Evolutionary conservation across 2,888 invertebrate genomes (phyloP).

Genomic region (Habrosyne pyritoides): DNA sequence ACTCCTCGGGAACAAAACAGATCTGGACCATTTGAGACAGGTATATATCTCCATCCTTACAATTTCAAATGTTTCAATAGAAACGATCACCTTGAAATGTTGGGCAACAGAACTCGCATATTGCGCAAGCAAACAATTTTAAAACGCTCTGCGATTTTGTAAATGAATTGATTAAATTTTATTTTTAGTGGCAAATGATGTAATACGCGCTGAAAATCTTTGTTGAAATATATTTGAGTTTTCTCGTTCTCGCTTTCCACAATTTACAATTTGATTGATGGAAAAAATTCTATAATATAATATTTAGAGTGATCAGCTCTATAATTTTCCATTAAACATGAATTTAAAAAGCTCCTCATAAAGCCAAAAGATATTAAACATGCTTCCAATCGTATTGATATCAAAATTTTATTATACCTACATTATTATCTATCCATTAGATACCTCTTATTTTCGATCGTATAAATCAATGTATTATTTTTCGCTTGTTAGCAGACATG

Average conservation of each 20-base stretch:
- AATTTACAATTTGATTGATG: neutral
- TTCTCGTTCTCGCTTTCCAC: neutral
- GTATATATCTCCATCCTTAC: conserved; percentile 65
- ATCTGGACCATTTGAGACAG: conserved; percentile 90
- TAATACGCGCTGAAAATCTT: neutral
- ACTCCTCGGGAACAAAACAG: conserved; percentile 90
- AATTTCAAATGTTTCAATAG: neutral
- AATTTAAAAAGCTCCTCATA: neutral
- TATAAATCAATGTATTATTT: neutral
- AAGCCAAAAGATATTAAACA: neutral
- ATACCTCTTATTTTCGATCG: neutral
- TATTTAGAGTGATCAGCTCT: neutral
- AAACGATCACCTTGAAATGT: neutral
- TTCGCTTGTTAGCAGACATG: neutral
- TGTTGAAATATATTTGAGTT: neutral
- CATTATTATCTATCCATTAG: neutral
- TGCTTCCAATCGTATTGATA: neutral
- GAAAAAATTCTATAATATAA: neutral
- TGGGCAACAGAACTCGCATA: neutral
- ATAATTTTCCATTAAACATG: neutral
- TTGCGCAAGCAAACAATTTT: neutral
- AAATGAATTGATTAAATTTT: neutral
- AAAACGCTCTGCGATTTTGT: neutral
- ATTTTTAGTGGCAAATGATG: conserved; percentile 1
- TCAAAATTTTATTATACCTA: neutral